These are phyloP conservation scores for Leptopilina clavipes DNA, from an alignment of 1,140 invertebrate species.

Conservation along the genomic window DNA sequence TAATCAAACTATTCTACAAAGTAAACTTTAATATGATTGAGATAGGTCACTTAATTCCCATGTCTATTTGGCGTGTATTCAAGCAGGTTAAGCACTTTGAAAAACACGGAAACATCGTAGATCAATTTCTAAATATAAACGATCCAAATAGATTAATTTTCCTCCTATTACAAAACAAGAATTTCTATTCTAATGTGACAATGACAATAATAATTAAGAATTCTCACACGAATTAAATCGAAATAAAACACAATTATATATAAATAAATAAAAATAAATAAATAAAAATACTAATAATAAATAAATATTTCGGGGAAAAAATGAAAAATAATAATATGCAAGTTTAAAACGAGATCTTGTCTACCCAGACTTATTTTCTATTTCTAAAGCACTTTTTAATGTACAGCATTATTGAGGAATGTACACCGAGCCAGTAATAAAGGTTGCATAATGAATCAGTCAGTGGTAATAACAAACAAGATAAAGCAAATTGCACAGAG, in stretches of 20 bases:
- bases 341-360: not conserved
- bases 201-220: slow-evolving; percentile 22
- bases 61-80: slow-evolving; percentile 7
- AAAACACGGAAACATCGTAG: not conserved
- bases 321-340: not conserved
- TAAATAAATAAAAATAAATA: no score
- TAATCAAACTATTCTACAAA: not conserved
- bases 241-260: no score
- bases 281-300: no score
- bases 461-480: slow-evolving; percentile 29
- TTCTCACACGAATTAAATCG: no score
- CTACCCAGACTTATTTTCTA: not conserved
- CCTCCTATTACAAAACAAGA: not conserved
- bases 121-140: slow-evolving; percentile 25
- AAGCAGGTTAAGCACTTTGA: not conserved
- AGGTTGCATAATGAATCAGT: slow-evolving; percentile 33
- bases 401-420: slow-evolving; percentile 11
- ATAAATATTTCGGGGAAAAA: not conserved
- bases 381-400: not conserved
- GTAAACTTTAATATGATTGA: slow-evolving; percentile 30
- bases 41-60: slow-evolving; percentile 21
- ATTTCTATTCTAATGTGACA: not conserved
- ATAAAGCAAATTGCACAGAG: slow-evolving; percentile 31
- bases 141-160: slow-evolving; percentile 5
- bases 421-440: slow-evolving; percentile 8